Percentiles rank a stretch among this genome's conserved stretches.
Conservation (phyloP, 2,113 vertebrate species). For the Sisor rabdophorus region DNA sequence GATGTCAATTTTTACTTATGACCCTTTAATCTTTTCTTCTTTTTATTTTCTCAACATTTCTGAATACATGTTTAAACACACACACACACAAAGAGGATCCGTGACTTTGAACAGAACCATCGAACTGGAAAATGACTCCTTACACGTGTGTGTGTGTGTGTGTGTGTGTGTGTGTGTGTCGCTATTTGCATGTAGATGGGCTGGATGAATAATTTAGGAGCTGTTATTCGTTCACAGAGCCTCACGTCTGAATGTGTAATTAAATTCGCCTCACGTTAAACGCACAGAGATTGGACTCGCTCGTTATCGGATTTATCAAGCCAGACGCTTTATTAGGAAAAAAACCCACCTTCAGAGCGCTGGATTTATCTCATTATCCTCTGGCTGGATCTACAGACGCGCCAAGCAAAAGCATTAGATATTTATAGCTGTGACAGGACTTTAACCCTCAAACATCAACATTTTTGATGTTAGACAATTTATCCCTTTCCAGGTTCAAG, state of each 20-base stretch:
- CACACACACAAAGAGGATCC: not conserved
- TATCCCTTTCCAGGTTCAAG: no score
- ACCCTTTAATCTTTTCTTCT: not conserved
- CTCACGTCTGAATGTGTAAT: conserved; percentile 57
- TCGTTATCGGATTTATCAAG: conserved; percentile 46
- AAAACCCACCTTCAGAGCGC: not conserved
- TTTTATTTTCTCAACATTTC: not conserved
- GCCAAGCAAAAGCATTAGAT: not conserved
- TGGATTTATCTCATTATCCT: not conserved
- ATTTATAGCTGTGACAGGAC: not conserved
- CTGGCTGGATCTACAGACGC: not conserved
- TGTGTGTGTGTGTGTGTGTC: conserved; percentile 37
- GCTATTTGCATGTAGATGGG: conserved; percentile 66
- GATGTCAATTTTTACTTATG: not conserved
- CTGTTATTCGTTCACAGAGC: conserved; percentile 58
- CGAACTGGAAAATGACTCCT: conserved; percentile 66
- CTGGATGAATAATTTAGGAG: conserved; percentile 65
- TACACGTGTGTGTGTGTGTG: conserved; percentile 49
- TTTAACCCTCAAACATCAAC: not conserved
- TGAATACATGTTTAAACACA: not conserved
- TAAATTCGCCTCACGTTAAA: conserved; percentile 56
- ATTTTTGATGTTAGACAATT: no score
- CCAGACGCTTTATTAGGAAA: conserved; percentile 32
- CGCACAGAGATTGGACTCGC: conserved; percentile 53
- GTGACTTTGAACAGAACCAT: conserved; percentile 53